These are phyloP conservation scores for Tetragonisca angustula DNA, from an alignment of 2,888 invertebrate species.

Conservation along the genomic window DNA sequence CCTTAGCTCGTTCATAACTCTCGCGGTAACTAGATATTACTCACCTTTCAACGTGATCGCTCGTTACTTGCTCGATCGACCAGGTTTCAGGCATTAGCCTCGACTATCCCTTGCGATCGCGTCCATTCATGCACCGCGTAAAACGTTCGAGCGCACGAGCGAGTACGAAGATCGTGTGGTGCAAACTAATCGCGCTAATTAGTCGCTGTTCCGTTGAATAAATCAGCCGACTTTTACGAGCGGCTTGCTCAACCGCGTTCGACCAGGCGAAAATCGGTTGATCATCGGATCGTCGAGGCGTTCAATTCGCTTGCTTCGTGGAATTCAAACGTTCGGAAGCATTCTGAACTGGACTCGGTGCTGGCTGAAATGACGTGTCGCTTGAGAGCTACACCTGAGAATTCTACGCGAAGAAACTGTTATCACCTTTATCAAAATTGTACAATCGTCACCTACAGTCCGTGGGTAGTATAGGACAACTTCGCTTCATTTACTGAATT, in stretches of 20 bases:
- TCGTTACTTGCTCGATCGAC: slow-evolving; percentile 53
- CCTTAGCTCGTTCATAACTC: slow-evolving; percentile 43
- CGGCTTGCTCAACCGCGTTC: slow-evolving; percentile 14
- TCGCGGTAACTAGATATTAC: slow-evolving; percentile 64
- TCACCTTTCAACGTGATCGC: slow-evolving; percentile 60
- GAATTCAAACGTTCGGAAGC: slow-evolving; percentile 10
- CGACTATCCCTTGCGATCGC: slow-evolving; percentile 8
- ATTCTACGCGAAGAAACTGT: background rate
- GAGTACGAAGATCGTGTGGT: slow-evolving; percentile 41
- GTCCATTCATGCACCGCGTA: slow-evolving; percentile 49
- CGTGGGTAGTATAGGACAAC: too few relatives aligned
- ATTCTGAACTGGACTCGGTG: too few relatives aligned
- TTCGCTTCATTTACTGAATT: too few relatives aligned
- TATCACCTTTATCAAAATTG: too few relatives aligned
- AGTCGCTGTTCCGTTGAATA: slow-evolving; percentile 38
- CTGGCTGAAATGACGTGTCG: too few relatives aligned
- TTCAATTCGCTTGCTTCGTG: slow-evolving; percentile 13
- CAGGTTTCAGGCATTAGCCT: slow-evolving; percentile 53
- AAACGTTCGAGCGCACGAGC: slow-evolving; percentile 16
- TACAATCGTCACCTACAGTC: too few relatives aligned
- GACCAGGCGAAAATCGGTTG: background rate
- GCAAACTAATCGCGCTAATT: slow-evolving; percentile 55
- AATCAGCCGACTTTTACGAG: slow-evolving; percentile 43
- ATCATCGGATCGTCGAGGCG: background rate
- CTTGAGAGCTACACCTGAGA: background rate